Evolutionary conservation across 2,888 invertebrate genomes (phyloP), one percentile per base, ranked within the genome.

Genomic region (Darwinula stevensoni): DNA sequence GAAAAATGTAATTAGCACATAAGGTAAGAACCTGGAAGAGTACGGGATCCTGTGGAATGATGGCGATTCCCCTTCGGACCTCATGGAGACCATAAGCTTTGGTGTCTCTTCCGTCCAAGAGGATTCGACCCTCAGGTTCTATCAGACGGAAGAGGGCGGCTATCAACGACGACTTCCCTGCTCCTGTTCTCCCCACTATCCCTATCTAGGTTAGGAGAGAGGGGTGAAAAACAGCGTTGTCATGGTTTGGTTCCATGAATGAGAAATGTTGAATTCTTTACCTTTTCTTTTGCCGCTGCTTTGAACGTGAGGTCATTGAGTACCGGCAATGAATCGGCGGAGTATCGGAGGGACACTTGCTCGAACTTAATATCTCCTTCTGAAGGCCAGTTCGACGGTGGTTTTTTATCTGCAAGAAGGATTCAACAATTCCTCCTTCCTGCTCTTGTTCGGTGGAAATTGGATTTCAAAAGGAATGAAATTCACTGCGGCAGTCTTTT

Each of bases 91-190:
- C 50, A 14, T 56, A 41, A 3, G 43, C 36, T 14, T 39, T 37
- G 22, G 51, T 50, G 37, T 53, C 44, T 3, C 71, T 56, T 0
- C 60, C 66, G 49, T 91, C 91, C 40, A 91, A 75, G 33, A 63
- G 47, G 27, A 91, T 67, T 15, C 61, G 55, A 1, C 88, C 88
- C 33, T 67, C 65, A 15, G 72, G 63, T 37, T 67, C 68, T 4
- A 73, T 68, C 37, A 91, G 48, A 35, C 84, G 69, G 52, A 78
- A 80, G 33, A 80, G 50, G 1, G 73, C 70, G 0, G 70, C 63
- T 37, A 70, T 64, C 29, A 72, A 50, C 2, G 69, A 67, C 2
- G 67, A 66, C 43, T 72, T 67, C 1, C 67, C 67, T 2, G 67
- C n/a, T 2, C 66, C 65, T 1, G 66, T 65, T 40, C 64, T 50